Evolutionary conservation across 2,888 invertebrate species (phyloP).

Genomic region (Iphiclides podalirius): DNA sequence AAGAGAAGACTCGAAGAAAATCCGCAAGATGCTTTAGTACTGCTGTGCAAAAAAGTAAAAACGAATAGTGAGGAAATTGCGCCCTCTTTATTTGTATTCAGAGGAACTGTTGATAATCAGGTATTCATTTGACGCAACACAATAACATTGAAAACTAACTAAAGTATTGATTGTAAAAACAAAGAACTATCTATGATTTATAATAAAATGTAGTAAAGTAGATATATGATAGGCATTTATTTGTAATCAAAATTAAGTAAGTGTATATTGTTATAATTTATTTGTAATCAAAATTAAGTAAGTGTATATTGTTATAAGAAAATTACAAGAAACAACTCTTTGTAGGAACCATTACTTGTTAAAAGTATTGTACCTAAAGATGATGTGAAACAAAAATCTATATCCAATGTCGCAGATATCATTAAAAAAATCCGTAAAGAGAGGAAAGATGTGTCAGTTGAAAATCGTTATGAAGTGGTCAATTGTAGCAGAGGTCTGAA

Average conservation of each 20-base stretch:
- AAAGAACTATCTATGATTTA: no score
- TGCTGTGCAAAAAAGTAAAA: constrained; percentile 86
- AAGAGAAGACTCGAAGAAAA: constrained; percentile 86
- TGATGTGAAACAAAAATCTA: constrained; percentile 48
- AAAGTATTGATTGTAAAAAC: no score
- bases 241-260: no score
- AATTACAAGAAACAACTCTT: no score
- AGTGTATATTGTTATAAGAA: no score
- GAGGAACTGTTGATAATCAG: constrained; percentile 85
- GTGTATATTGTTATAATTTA: no score
- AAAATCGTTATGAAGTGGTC: constrained; percentile 64
- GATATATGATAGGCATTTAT: no score
- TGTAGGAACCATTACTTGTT: constrained; percentile 56
- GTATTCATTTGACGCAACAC: constrained; percentile 52
- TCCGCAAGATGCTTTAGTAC: constrained; percentile 84
- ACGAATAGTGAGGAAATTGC: constrained; percentile 71
- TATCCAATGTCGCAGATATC: constrained; percentile 53
- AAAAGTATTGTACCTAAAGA: constrained; percentile 54
- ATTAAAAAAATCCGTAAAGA: constrained; percentile 65
- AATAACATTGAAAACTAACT: no score
- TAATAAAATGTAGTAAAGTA: no score
- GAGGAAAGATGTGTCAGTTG: constrained; percentile 49
- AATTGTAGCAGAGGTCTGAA: constrained; percentile 62
- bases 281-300: no score
- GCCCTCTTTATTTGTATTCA: constrained; percentile 84